phyloP scores from a whole-genome alignment of 2,797 vertebrate genomes.

The Darevskia nairensis region DNA sequence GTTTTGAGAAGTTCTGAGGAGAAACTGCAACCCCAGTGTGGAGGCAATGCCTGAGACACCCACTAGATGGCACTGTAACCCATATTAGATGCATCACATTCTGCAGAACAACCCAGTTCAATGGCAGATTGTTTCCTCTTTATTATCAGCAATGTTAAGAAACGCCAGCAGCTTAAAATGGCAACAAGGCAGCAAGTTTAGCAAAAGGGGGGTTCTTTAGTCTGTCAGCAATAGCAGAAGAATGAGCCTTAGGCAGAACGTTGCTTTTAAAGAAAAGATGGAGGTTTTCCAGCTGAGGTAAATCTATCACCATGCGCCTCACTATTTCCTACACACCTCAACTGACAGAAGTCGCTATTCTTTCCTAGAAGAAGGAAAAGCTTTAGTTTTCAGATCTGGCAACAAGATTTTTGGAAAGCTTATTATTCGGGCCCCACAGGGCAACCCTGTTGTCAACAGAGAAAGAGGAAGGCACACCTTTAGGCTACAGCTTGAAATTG shows the following conservation, averaged over 20 bases:
- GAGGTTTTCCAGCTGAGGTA: neutral
- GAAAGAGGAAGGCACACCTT: no score
- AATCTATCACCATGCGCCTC: neutral
- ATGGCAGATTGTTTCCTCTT: neutral
- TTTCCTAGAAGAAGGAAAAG: neutral
- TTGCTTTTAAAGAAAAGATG: neutral
- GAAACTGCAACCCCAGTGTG: neutral
- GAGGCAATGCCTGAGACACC: neutral
- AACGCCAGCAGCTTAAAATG: neutral
- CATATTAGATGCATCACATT: neutral
- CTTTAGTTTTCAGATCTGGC: neutral
- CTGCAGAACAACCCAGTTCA: neutral
- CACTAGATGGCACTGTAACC: conserved; percentile 15
- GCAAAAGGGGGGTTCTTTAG: fast-evolving
- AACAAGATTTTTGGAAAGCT: neutral
- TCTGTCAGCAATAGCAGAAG: neutral
- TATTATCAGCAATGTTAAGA: neutral
- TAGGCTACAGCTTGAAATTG: neutral
- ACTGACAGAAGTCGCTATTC: neutral
- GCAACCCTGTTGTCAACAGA: no score
- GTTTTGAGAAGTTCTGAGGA: neutral
- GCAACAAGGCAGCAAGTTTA: fast-evolving
- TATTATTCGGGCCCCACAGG: neutral
- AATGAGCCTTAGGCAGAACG: fast-evolving
- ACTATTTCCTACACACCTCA: neutral